Conservation (phyloP, 2,888 invertebrate species). For the Poecilobothrus nobilitatus region DNA sequence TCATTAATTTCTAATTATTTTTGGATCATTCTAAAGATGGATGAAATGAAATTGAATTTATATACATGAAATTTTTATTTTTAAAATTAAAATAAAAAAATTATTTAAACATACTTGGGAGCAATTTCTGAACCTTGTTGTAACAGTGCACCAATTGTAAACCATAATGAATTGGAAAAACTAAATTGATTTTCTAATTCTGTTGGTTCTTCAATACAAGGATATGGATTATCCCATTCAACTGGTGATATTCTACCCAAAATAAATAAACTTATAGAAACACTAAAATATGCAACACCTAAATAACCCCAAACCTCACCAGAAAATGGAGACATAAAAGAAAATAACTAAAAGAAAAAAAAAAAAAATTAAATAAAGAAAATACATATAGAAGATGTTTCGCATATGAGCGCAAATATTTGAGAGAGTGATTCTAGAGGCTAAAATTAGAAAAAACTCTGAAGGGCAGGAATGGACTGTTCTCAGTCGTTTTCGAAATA, state of each 20-base stretch:
- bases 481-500: too few relatives aligned
- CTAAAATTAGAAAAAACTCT: too few relatives aligned
- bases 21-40: too few relatives aligned
- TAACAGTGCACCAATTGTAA: constrained; percentile 74
- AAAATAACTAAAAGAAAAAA: constrained; percentile 52
- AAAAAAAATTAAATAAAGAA: neutral
- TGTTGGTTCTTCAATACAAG: constrained; percentile 74
- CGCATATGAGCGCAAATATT: too few relatives aligned
- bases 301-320: constrained; percentile 77
- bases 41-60: too few relatives aligned
- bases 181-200: constrained; percentile 76
- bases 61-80: too few relatives aligned
- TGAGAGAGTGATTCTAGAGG: too few relatives aligned
- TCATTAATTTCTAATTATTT: too few relatives aligned
- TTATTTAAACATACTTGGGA: constrained; percentile 55
- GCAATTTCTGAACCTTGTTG: constrained; percentile 85
- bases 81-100: too few relatives aligned
- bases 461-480: too few relatives aligned
- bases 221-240: constrained; percentile 83
- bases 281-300: constrained; percentile 68
- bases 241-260: constrained; percentile 73
- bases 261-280: constrained; percentile 68
- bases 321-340: constrained; percentile 86
- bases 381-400: too few relatives aligned
- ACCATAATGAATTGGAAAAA: constrained; percentile 79